These are phyloP conservation scores for Delichon dasypus DNA, from an alignment of 2,797 vertebrate species.

Conservation along the genomic window DNA sequence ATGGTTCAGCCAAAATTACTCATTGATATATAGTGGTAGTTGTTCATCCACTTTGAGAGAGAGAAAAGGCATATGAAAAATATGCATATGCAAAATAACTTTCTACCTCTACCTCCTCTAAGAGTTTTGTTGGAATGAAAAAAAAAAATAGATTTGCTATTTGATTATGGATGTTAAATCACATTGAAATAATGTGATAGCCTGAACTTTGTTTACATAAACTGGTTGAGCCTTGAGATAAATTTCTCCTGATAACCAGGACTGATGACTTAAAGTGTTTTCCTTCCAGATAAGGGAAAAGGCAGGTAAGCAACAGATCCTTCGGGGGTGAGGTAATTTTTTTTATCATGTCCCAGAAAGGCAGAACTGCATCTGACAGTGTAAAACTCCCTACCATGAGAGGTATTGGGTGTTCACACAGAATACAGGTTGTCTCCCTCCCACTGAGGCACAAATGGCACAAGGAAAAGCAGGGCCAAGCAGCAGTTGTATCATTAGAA, in stretches of 20 bases:
- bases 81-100: background rate
- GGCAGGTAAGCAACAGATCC: background rate
- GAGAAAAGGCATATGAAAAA: background rate
- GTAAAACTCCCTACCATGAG: background rate
- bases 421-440: background rate
- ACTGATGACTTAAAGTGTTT: background rate
- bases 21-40: background rate
- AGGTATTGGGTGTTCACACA: background rate
- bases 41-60: background rate
- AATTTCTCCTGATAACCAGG: background rate
- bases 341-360: background rate
- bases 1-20: background rate
- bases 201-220: background rate
- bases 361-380: background rate
- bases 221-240: background rate
- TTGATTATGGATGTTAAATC: background rate
- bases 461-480: background rate
- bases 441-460: background rate
- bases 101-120: background rate
- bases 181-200: background rate
- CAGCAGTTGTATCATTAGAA: background rate
- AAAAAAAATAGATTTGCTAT: background rate
- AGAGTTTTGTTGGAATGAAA: background rate
- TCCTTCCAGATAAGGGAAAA: background rate
- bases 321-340: background rate